Evolutionary conservation across 2,888 invertebrate species (phyloP).

Genomic region (Doris montereyensis): DNA sequence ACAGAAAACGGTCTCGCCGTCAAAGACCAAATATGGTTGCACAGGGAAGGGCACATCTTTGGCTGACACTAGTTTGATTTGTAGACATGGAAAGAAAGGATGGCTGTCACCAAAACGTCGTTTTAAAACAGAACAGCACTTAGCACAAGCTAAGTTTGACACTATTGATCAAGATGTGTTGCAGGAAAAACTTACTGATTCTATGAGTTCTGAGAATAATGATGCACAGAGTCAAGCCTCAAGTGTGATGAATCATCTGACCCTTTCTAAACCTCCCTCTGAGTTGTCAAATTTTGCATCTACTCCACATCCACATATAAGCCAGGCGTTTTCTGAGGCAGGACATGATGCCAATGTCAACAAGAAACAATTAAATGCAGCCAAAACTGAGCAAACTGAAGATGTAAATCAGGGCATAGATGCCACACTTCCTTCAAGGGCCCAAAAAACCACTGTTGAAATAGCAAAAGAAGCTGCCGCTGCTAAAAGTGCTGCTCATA

Average conservation of each 20-base stretch:
- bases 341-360: too few species aligned
- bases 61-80: background rate
- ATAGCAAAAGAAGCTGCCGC: slow-evolving; percentile 40
- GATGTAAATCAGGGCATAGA: background rate
- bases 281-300: background rate
- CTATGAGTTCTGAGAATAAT: too few species aligned
- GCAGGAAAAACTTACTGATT: too few species aligned
- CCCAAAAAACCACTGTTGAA: slow-evolving; percentile 32
- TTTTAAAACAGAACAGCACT: slow-evolving; percentile 27
- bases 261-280: background rate
- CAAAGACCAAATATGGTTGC: slow-evolving; percentile 1
- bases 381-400: slow-evolving; percentile 11
- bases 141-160: background rate
- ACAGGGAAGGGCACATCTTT: background rate
- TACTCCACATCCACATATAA: too few species aligned
- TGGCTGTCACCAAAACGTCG: slow-evolving; percentile 39
- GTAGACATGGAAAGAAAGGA: slow-evolving; percentile 27
- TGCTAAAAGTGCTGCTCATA: slow-evolving; percentile 33
- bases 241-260: background rate
- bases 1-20: slow-evolving; percentile 41
- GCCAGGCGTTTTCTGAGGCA: too few species aligned
- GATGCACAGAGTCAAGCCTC: too few species aligned
- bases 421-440: background rate
- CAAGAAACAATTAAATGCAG: background rate
- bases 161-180: too few species aligned